Base-by-base conservation (phyloP, 1,140 invertebrate genomes). In the Xylocopa sonorina region DNA sequence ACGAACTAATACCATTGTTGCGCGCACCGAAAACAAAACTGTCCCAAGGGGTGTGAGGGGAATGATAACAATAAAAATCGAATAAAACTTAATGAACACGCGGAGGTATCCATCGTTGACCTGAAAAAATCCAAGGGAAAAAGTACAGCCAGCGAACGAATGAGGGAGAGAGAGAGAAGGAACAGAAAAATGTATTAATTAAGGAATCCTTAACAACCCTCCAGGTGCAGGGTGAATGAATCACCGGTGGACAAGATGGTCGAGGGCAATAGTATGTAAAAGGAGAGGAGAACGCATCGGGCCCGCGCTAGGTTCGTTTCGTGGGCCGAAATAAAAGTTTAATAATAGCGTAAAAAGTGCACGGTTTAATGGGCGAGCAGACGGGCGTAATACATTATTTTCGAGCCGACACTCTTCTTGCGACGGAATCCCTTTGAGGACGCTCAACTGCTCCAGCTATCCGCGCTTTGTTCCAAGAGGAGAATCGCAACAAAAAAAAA, bases 401-500 rank as follows among this genome's bases (percentile, higher is more conserved):
- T 78, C 76, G 68, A 73, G 76, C 68, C 67, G 76, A 73, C 76
- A 78, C 76, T 78, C 55, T 78, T 73, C 76, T 62, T 73, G 69
- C 57, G 77, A 73, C 48, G 77, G 68, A 55, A 73, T 78, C 77
- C 75, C 77, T 78, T 78, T 78, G 77, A 78, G 77, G 69, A 73
- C 77, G 69, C 48, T 29, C 55, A 78, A 78, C 75, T 78, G 50
- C 68, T 55, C n/a, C 76, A 72, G 76, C 77, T 46, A 73, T 73
- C 77, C 48, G 69, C 68, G 77, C 77, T 78, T 78, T 73, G 77
- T 78, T 78, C 77, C 50, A 46, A 63, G 38, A 73, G 77, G 29
- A 78, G 68, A n/a, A 43, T 29, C 68, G 58, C 58, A 78, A 78
- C n/a, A n/a, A n/a, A n/a, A n/a, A n/a, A n/a, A n/a, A n/a, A n/a